These are phyloP conservation scores for Drosophila suboccidentalis DNA, from an alignment of 2,888 invertebrate genomes.

Conservation along the genomic window DNA sequence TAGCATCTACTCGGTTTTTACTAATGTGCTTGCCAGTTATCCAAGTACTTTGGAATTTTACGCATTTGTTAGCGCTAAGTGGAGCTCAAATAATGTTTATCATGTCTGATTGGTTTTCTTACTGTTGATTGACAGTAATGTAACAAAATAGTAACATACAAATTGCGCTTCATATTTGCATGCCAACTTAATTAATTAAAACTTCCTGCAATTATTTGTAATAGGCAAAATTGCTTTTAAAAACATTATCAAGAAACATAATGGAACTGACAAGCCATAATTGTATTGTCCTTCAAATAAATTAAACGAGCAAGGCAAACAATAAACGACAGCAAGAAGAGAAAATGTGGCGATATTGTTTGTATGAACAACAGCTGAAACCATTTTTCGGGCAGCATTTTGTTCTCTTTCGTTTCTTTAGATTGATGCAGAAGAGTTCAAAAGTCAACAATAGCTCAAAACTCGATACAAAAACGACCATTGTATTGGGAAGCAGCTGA, in stretches of 20 bases:
- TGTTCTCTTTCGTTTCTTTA: constrained; percentile 2
- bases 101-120: constrained; percentile 10
- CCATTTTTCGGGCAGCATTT: constrained; percentile 14
- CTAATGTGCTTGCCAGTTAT: constrained; percentile 6
- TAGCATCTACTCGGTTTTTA: constrained; percentile 18
- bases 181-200: constrained; percentile 21
- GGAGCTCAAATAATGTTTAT: constrained; percentile 31
- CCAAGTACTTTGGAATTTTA: constrained; percentile 10
- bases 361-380: constrained; percentile 20
- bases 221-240: constrained; percentile 6
- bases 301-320: constrained; percentile 39
- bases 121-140: constrained; percentile 13
- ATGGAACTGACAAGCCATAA: constrained; percentile 32
- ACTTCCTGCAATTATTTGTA: neutral
- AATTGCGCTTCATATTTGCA: neutral
- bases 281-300: constrained; percentile 43
- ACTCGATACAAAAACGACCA: constrained; percentile 8
- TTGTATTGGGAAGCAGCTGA: constrained; percentile 1
- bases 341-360: constrained; percentile 11
- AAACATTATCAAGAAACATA: constrained; percentile 29
- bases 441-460: constrained; percentile 46
- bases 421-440: constrained; percentile 48
- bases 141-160: neutral
- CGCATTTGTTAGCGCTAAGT: constrained; percentile 34
- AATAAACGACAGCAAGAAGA: constrained; percentile 28